Conservation (phyloP, 2,797 vertebrate genomes). For the Etheostoma perlongum region DNA sequence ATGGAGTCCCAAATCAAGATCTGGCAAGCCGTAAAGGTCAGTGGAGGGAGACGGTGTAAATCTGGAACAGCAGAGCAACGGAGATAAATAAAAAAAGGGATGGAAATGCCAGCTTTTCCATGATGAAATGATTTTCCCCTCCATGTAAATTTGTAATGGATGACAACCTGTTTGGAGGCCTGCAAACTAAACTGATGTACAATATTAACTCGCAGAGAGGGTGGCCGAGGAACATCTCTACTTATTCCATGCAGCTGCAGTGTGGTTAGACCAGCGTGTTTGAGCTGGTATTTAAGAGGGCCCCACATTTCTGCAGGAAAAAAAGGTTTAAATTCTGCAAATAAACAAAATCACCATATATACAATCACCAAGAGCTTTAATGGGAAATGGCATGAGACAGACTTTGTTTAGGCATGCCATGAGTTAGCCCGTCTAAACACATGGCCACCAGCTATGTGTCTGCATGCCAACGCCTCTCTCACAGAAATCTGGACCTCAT, state of each 20-base stretch:
- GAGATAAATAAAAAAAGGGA: slow-evolving; percentile 48
- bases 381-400: slow-evolving; percentile 42
- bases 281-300: slow-evolving; percentile 37
- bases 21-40: slow-evolving; percentile 71
- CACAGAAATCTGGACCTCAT: slow-evolving; percentile 58
- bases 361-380: slow-evolving; percentile 51
- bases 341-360: slow-evolving; percentile 55
- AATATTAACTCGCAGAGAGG: slow-evolving; percentile 40
- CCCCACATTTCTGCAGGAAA: slow-evolving; percentile 32
- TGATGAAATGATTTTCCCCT: slow-evolving; percentile 52
- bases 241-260: slow-evolving; percentile 50
- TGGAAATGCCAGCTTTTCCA: slow-evolving; percentile 51
- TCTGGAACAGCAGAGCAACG: slow-evolving; percentile 18
- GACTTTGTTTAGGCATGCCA: slow-evolving; percentile 55
- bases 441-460: slow-evolving; percentile 69
- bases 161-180: slow-evolving; percentile 55
- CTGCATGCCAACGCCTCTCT: slow-evolving; percentile 54
- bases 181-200: slow-evolving; percentile 43
- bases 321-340: slow-evolving; percentile 26
- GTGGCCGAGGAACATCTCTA: slow-evolving; percentile 24
- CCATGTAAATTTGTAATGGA: slow-evolving; percentile 42
- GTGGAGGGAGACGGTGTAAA: slow-evolving; percentile 48
- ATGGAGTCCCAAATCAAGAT: slow-evolving; percentile 70
- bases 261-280: slow-evolving; percentile 29
- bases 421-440: slow-evolving; percentile 54